These are phyloP conservation scores for Clupea harengus DNA, from an alignment of 2,113 vertebrate species.

Conservation along the genomic window DNA sequence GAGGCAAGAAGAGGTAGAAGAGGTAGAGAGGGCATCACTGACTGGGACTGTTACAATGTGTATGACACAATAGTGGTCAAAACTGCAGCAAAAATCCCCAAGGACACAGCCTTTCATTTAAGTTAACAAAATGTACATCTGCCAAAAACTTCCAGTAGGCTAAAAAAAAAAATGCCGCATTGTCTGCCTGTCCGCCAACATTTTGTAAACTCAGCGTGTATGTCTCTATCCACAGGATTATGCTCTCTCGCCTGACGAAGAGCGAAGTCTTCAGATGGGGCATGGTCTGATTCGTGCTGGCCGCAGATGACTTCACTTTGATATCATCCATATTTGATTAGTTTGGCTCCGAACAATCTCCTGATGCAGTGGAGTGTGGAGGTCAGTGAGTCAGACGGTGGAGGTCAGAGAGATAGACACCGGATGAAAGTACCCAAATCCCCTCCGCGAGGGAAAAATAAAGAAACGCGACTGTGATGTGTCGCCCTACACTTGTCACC, in stretches of 20 bases:
- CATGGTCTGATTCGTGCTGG: neutral
- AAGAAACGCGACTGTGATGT: constrained; percentile 22
- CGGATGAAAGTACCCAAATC: constrained; percentile 33
- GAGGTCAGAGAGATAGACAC: constrained; percentile 37
- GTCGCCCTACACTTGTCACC: neutral
- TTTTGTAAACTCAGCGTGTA: neutral
- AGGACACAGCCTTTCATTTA: neutral
- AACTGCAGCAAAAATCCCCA: neutral
- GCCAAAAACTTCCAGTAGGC: neutral
- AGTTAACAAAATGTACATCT: neutral
- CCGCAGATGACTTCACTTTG: constrained; percentile 36
- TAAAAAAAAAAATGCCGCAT: neutral
- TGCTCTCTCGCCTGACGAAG: neutral
- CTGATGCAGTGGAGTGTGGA: constrained; percentile 37
- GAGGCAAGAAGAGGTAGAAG: neutral
- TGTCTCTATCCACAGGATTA: neutral
- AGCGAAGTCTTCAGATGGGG: neutral
- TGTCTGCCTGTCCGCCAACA: neutral
- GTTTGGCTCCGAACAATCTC: constrained; percentile 29
- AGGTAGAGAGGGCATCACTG: neutral
- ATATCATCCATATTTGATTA: constrained; percentile 49
- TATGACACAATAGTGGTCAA: neutral
- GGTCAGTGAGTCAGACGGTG: constrained; percentile 32
- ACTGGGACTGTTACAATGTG: neutral
- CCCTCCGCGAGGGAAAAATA: constrained; percentile 32